Base-by-base conservation (phyloP, 2,113 vertebrate species). In the Pollachius pollachius region DNA sequence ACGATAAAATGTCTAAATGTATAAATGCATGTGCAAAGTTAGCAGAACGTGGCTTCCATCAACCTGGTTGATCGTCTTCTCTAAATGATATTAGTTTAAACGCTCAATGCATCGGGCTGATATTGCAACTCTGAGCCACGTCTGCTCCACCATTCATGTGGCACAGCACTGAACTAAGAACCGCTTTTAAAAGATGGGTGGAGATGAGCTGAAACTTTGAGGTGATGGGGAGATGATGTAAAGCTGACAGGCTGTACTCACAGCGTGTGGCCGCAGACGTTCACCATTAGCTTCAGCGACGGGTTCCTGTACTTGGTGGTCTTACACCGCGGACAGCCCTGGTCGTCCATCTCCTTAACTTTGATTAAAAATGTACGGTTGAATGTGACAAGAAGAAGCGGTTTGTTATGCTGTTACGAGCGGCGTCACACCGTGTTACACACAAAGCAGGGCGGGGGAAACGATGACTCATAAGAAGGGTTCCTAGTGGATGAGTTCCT, bases 271-370 rank as follows among this genome's bases (percentile, higher is more conserved):
- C 97, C 97, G 84, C 97, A 99, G 68, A 99, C 95, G 68, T 98
- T 98, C 83, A 99, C 97, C 96, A 99, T 98, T 89, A 98, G 85
- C 87, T 97, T 98, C 83, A 98, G 75, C 1, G 95, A 96, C 0
- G 96, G 97, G 64, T 99, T 99, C 79, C 97, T 94, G 88, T 99
- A 99, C 63, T 99, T 98, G 67, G 97, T 98, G 70, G 97, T 98
- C 86, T 98, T 99, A 82, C 97, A 99, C 52, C 96, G 90, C 70
- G 97, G 97, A 62, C 97, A 99, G 16, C 96, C 93, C 83, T 94
- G 93, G 70, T 99, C 96, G 64, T 98, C 95, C 96, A 99, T 98
- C 56, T 75, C 71, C 79, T 54, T 3, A 11, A 12, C 23, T 15
- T 37, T 5, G 19, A 71, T 13, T 12, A 48, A 69, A 63, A 64